Percentiles rank a stretch among this genome's conserved stretches.
phyloP scores from a whole-genome alignment of 2,888 invertebrate species.

The Abrostola tripartita region DNA sequence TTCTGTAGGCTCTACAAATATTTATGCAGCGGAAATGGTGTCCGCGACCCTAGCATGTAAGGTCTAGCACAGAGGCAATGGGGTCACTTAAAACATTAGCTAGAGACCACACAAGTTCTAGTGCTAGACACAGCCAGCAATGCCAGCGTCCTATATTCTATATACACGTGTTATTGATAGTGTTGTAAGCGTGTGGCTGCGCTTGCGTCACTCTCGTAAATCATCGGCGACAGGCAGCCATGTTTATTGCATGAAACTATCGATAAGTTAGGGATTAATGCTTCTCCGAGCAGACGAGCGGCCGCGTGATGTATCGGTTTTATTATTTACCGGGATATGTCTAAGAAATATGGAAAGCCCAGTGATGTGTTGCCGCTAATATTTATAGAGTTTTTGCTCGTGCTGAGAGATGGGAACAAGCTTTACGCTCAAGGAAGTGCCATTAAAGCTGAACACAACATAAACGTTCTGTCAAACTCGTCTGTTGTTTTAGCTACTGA shows the following conservation, averaged over 20 bases:
- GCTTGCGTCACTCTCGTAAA: slow-evolving; percentile 52
- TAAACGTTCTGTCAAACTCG: background rate
- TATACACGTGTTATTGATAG: slow-evolving; percentile 18
- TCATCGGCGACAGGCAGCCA: slow-evolving; percentile 43
- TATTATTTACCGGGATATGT: slow-evolving; percentile 9
- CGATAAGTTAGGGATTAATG: slow-evolving; percentile 34
- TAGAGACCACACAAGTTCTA: slow-evolving; percentile 8
- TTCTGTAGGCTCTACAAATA: no score
- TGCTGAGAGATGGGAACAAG: background rate
- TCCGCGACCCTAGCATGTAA: background rate
- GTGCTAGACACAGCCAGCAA: slow-evolving; percentile 8
- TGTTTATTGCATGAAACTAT: slow-evolving; percentile 47
- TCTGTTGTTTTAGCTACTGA: background rate
- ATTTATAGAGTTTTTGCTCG: background rate
- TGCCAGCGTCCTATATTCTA: slow-evolving; percentile 2
- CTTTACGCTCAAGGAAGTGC: background rate
- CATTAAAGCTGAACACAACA: background rate
- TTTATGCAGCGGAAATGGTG: no score
- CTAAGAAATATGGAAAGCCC: background rate
- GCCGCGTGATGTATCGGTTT: slow-evolving; percentile 21
- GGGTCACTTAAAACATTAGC: background rate
- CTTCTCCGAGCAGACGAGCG: slow-evolving; percentile 21
- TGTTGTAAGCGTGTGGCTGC: slow-evolving; percentile 32
- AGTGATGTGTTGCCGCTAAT: background rate
- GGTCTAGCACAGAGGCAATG: background rate